Evolutionary conservation across 2,113 vertebrate species (phyloP).

Genomic region (Brachionichthys hirsutus): DNA sequence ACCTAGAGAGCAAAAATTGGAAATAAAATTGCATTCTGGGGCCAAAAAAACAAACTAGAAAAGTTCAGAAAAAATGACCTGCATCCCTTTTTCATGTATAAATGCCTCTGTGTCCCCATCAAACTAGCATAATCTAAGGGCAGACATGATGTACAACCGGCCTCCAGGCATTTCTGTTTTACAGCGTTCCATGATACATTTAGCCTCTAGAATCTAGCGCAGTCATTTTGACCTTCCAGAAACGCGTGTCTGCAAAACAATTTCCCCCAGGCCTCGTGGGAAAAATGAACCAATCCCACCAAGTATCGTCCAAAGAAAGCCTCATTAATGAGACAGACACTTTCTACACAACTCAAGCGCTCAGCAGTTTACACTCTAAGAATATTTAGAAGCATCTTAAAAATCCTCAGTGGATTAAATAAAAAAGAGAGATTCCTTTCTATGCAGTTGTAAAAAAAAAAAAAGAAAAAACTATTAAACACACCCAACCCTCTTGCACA

Average conservation of each 20-base stretch:
- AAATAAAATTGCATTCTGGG: too few species aligned
- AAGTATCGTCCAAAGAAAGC: slow-evolving; percentile 40
- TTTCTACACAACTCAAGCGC: slow-evolving; percentile 35
- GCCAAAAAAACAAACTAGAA: too few species aligned
- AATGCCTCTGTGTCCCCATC: too few species aligned
- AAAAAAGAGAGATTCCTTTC: slow-evolving; percentile 31
- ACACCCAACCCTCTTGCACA: slow-evolving; percentile 28
- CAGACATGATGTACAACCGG: not conserved
- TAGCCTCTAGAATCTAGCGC: not conserved
- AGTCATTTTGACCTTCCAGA: slow-evolving; percentile 12
- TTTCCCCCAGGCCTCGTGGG: slow-evolving; percentile 14
- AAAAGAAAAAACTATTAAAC: slow-evolving; percentile 42
- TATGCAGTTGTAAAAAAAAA: slow-evolving; percentile 18
- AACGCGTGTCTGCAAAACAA: slow-evolving; percentile 17
- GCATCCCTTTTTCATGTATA: too few species aligned
- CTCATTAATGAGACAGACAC: slow-evolving; percentile 46
- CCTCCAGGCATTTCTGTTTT: not conserved
- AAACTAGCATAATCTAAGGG: too few species aligned
- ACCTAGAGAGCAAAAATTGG: too few species aligned
- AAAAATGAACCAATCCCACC: slow-evolving; percentile 15
- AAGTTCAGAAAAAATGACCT: too few species aligned
- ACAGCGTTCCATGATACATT: not conserved
- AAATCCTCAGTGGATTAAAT: slow-evolving; percentile 59
- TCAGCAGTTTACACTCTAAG: slow-evolving; percentile 42
- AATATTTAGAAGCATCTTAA: slow-evolving; percentile 55